Percentiles rank a stretch among this genome's conserved stretches.
Evolutionary conservation across 1,140 invertebrate species (phyloP).

Genomic region (Choristoneura fumiferana): DNA sequence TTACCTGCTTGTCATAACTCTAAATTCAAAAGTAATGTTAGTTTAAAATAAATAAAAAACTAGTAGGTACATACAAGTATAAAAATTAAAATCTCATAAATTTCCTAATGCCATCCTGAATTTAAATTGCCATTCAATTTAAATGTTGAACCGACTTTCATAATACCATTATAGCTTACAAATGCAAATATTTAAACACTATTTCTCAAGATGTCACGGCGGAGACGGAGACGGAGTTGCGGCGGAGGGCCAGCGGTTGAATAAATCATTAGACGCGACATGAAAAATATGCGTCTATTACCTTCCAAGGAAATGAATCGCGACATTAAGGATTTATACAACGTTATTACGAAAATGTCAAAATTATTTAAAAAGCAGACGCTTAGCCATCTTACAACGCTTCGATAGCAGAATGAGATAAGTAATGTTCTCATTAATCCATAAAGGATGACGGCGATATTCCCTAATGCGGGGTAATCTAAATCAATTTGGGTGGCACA

Average conservation of each 20-base stretch:
- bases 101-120: no score
- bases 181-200: no score
- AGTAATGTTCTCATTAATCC: conserved; percentile 2
- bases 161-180: not conserved
- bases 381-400: no score
- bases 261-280: not conserved
- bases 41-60: no score
- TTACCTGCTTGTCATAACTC: no score
- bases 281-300: not conserved
- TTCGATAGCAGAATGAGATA: not conserved
- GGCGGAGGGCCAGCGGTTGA: not conserved
- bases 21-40: no score
- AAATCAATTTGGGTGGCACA: conserved; percentile 5
- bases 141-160: not conserved
- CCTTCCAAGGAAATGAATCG: not conserved
- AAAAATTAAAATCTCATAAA: no score
- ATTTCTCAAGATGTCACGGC: no score
- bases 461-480: conserved; percentile 4
- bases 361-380: no score
- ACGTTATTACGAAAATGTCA: not conserved
- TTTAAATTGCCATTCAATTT: no score
- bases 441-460: not conserved
- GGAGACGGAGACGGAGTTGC: not conserved
- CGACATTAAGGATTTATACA: conserved; percentile 1
- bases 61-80: no score